Percentiles rank a stretch among this genome's conserved stretches.
phyloP scores from a whole-genome alignment of 1,140 invertebrate genomes.

The Sitophilus oryzae region DNA sequence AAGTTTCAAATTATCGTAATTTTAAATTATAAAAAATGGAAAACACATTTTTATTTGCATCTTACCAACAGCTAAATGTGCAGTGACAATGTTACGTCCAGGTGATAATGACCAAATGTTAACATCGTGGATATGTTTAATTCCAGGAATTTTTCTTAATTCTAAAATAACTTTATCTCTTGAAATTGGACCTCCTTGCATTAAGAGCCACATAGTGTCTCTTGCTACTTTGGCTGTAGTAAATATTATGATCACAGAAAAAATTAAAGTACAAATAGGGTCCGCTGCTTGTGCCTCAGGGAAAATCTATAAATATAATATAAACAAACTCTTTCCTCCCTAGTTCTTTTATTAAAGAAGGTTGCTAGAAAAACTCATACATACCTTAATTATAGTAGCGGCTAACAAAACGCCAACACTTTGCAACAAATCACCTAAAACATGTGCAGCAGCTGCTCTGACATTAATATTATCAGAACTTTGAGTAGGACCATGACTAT shows the following conservation, averaged over 20 bases:
- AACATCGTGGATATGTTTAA: slow-evolving; percentile 70
- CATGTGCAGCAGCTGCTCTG: slow-evolving; percentile 85
- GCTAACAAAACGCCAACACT: slow-evolving; percentile 45
- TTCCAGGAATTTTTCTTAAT: slow-evolving; percentile 57
- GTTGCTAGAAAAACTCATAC: no score
- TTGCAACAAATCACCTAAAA: slow-evolving; percentile 86
- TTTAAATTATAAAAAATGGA: slow-evolving; percentile 2
- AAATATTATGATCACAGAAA: slow-evolving; percentile 75
- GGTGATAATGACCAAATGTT: slow-evolving; percentile 76
- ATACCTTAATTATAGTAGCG: slow-evolving; percentile 40
- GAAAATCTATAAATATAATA: slow-evolving; percentile 42
- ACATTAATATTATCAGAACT: slow-evolving; percentile 71
- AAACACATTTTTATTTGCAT: slow-evolving; percentile 10
- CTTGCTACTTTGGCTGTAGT: slow-evolving; percentile 71
- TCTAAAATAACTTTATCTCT: slow-evolving; percentile 49
- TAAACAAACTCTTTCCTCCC: not conserved
- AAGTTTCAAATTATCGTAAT: not conserved
- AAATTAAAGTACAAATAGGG: slow-evolving; percentile 84
- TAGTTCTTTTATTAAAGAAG: not conserved
- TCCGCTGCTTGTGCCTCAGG: slow-evolving; percentile 73
- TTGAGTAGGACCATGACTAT: slow-evolving; percentile 28
- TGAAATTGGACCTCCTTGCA: slow-evolving; percentile 72
- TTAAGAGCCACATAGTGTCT: slow-evolving; percentile 69
- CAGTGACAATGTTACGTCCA: slow-evolving; percentile 62
- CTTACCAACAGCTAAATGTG: slow-evolving; percentile 70